Percentiles rank a stretch among this genome's conserved stretches.
Evolutionary conservation across 2,797 vertebrate genomes (phyloP).

Genomic region (Astyanax mexicanus): DNA sequence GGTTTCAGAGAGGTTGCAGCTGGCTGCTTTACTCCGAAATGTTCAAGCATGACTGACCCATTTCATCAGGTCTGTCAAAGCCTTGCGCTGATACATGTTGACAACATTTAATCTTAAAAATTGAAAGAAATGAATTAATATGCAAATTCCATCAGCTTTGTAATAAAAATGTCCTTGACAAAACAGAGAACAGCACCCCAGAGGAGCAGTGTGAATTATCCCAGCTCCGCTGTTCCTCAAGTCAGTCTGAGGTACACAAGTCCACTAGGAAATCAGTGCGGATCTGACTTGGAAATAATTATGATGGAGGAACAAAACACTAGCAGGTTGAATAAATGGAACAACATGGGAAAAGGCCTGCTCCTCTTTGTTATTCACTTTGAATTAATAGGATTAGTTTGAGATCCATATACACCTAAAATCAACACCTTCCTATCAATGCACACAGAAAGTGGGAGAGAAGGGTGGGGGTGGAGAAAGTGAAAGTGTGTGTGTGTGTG

Average conservation of each 20-base stretch:
- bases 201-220: conserved; percentile 93
- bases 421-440: conserved; percentile 65
- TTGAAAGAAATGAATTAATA: conserved; percentile 99
- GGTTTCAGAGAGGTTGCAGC: conserved; percentile 83
- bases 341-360: conserved; percentile 89
- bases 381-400: conserved; percentile 95
- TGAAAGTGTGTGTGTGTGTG: conserved; percentile 13
- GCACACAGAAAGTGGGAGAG: conserved; percentile 38
- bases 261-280: conserved; percentile 94
- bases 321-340: conserved; percentile 93
- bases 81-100: conserved; percentile 97
- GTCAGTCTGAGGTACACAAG: conserved; percentile 90
- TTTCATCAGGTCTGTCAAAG: conserved; percentile 96
- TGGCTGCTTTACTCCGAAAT: conserved; percentile 86
- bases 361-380: conserved; percentile 94
- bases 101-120: conserved; percentile 99
- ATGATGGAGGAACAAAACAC: conserved; percentile 95
- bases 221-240: conserved; percentile 89
- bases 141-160: conserved; percentile 99
- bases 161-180: conserved; percentile 99
- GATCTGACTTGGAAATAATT: conserved; percentile 98
- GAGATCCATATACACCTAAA: conserved; percentile 72
- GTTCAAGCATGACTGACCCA: conserved; percentile 92
- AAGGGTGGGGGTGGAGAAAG: conserved; percentile 3
- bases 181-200: conserved; percentile 90